Conservation (phyloP, 2,113 vertebrate genomes). For the Gyps fulvus region DNA sequence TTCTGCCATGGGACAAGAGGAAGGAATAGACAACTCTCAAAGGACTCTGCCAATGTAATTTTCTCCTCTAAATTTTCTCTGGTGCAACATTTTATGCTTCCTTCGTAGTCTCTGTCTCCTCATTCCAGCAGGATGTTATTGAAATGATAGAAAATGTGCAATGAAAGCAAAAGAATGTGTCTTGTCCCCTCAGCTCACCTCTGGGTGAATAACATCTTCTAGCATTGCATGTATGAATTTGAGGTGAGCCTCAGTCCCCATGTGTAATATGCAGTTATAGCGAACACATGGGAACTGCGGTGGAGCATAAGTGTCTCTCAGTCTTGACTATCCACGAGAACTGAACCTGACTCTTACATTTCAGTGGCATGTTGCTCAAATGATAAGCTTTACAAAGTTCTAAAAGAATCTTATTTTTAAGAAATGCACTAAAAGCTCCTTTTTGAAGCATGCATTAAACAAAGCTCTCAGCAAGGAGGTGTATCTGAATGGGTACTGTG, state of each 20-base stretch:
- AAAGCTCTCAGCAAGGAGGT: not conserved
- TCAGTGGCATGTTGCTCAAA: not conserved
- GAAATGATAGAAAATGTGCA: not conserved
- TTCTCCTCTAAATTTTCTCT: not conserved
- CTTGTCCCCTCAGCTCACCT: not conserved
- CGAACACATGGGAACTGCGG: fast-evolving
- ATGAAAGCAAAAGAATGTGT: not conserved
- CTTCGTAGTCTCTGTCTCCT: not conserved
- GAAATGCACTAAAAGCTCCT: not conserved
- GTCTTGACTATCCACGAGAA: not conserved
- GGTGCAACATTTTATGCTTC: not conserved
- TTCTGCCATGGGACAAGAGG: not conserved
- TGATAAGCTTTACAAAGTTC: not conserved
- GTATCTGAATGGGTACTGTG: not conserved
- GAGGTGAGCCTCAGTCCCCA: not conserved
- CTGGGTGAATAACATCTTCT: not conserved
- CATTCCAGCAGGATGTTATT: not conserved
- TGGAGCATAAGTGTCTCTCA: not conserved
- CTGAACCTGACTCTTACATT: not conserved
- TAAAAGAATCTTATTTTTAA: slow-evolving; percentile 1
- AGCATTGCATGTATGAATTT: not conserved
- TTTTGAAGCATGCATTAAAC: slow-evolving; percentile 23
- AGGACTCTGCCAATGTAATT: not conserved
- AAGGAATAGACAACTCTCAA: not conserved
- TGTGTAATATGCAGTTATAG: not conserved